phyloP scores from a whole-genome alignment of 2,797 vertebrate species.

The Sebastes trivittatus region DNA sequence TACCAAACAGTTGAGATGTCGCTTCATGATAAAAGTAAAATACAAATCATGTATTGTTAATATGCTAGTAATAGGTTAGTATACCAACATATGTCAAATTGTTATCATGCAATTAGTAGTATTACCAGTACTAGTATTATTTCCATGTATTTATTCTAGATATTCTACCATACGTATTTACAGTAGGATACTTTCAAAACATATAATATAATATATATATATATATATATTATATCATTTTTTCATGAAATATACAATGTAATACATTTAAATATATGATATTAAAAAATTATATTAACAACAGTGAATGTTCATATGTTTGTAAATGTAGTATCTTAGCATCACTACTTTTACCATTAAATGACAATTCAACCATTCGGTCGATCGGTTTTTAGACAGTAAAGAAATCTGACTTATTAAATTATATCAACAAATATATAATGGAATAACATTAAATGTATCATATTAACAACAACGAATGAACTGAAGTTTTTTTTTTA shows the following conservation, averaged over 20 bases:
- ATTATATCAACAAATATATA: not conserved
- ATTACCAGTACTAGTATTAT: no score
- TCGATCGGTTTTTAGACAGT: fast-evolving
- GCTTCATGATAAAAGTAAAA: not conserved
- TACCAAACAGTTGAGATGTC: not conserved
- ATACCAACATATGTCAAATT: no score
- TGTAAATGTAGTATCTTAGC: not conserved
- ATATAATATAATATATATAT: no score
- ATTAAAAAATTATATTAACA: not conserved
- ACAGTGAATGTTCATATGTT: not conserved
- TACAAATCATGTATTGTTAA: not conserved
- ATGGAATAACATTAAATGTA: not conserved
- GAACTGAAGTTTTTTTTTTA: not conserved
- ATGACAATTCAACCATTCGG: fast-evolving
- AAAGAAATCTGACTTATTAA: fast-evolving
- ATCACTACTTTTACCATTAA: no score
- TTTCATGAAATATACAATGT: not conserved
- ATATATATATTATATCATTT: not conserved
- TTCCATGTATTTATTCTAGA: not conserved
- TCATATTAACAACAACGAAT: no score
- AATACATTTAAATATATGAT: not conserved
- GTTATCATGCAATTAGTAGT: no score
- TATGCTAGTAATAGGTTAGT: not conserved
- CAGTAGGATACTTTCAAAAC: not conserved
- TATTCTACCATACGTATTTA: not conserved